Conservation (phyloP, 2,797 vertebrate species). For the Chromobotia macracanthus region DNA sequence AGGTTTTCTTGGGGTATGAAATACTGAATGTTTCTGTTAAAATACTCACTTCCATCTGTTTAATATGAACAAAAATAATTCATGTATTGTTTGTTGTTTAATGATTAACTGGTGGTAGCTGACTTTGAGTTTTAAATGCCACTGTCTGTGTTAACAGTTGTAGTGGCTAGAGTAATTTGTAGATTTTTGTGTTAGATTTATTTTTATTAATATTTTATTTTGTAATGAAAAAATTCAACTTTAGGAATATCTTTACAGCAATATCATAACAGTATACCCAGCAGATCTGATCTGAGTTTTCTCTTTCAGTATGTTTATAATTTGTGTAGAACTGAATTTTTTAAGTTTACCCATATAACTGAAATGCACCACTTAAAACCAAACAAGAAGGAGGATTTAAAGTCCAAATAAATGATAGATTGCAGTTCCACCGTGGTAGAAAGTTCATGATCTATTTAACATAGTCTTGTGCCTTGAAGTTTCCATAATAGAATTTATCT, state of each 20-base stretch:
- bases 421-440: conserved; percentile 60
- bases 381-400: conserved; percentile 53
- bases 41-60: conserved; percentile 51
- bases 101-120: conserved; percentile 22
- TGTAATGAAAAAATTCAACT: conserved; percentile 31
- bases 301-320: conserved; percentile 43
- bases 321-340: conserved; percentile 44
- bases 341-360: conserved; percentile 41
- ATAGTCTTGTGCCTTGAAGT: conserved; percentile 73
- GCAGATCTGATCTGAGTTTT: conserved; percentile 53
- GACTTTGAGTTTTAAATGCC: conserved; percentile 37
- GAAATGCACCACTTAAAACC: conserved; percentile 56
- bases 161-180: conserved; percentile 45
- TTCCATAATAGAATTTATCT: conserved; percentile 67
- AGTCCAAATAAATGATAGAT: conserved; percentile 58
- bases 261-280: conserved; percentile 60
- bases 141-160: conserved; percentile 6
- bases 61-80: conserved; percentile 29
- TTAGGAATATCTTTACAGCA: conserved; percentile 57
- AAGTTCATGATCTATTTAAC: conserved; percentile 69
- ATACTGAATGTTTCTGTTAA: conserved; percentile 49
- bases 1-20: conserved; percentile 38
- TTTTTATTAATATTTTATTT: conserved; percentile 9
- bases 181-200: conserved; percentile 47
- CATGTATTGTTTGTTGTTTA: not conserved